phyloP scores from a whole-genome alignment of 1,140 invertebrate species.

The Gryllus bimaculatus region DNA sequence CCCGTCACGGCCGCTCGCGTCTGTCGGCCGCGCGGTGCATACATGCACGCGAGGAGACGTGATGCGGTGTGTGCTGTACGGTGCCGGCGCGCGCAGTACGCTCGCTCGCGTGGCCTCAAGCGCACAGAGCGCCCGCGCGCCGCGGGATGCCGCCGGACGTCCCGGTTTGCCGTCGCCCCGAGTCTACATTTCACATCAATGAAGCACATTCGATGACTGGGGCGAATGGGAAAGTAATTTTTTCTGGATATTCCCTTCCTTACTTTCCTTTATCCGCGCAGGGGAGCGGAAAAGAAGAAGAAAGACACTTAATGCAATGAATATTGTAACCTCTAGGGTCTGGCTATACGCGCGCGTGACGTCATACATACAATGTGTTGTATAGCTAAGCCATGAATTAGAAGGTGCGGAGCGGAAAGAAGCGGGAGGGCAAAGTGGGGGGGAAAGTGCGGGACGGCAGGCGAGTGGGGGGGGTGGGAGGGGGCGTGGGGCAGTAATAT shows the following conservation, averaged over 20 bases:
- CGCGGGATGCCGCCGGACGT: too few species aligned
- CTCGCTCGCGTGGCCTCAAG: too few species aligned
- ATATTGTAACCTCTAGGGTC: neutral
- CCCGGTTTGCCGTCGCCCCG: neutral
- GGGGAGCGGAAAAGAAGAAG: neutral
- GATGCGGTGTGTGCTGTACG: too few species aligned
- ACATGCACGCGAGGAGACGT: too few species aligned
- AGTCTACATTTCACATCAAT: neutral
- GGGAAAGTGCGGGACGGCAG: too few species aligned
- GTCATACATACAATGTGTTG: slow-evolving; percentile 4
- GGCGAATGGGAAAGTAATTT: neutral
- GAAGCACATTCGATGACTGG: neutral
- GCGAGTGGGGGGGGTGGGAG: neutral
- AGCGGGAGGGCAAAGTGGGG: too few species aligned
- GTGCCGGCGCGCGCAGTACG: too few species aligned
- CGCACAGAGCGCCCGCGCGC: too few species aligned
- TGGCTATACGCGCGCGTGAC: neutral
- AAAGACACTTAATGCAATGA: neutral
- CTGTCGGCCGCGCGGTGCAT: too few species aligned
- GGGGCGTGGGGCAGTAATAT: neutral
- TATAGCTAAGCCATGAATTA: neutral
- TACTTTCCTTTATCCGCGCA: neutral
- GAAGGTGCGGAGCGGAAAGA: neutral
- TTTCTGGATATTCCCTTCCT: neutral
- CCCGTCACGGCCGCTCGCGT: too few species aligned